Evolutionary conservation across 2,888 invertebrate genomes (phyloP), one percentile per base, ranked within the genome.

Genomic region (Oeneis ivallda): DNA sequence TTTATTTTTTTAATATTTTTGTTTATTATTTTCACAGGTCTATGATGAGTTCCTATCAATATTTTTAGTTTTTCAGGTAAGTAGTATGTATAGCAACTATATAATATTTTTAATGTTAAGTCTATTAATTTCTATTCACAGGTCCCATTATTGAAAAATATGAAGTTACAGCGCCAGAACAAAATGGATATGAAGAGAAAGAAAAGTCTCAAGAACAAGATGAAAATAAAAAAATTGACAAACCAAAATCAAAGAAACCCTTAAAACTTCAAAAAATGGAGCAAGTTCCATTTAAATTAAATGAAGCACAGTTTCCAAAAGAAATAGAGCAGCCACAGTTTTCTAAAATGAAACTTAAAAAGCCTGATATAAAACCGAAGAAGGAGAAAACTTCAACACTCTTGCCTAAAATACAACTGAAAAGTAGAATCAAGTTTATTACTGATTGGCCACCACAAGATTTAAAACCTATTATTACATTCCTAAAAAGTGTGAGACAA

Each of bases 281-380:
- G 82, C 89, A 92, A 68, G 87, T 93, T 57, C 92, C 93, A 79
- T 84, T 93, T 4, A 92, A 94, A 78, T 86, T 94, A 0, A 93
- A 92, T 41, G 93, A 94, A 80, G 74, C 94, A 8, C 93, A 94
- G 83, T 93, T 94, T 65, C 89, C 90, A 32, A 93, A 94, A 74
- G 92, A 93, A 47, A 77, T 87, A 58, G 89, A 93, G 71, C 86
- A 92, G 11, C 93, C 95, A 0, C 93, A 93, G 65, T 93, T 95
- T 73, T 93, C 94, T 64, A 93, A 94, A 82, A 86, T 96, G 2
- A 95, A 96, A 85, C 84, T 96, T 5, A 95, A 93, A 76, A 95
- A 95, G 77, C 86, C 93, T 2, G 75, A 86, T n/a, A 34, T 41
- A 19, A 81, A 92, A 70, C 90, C 93, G 10, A 93, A 93, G 72